phyloP scores from a whole-genome alignment of 2,797 vertebrate genomes.

The Sitta carolinensis region DNA sequence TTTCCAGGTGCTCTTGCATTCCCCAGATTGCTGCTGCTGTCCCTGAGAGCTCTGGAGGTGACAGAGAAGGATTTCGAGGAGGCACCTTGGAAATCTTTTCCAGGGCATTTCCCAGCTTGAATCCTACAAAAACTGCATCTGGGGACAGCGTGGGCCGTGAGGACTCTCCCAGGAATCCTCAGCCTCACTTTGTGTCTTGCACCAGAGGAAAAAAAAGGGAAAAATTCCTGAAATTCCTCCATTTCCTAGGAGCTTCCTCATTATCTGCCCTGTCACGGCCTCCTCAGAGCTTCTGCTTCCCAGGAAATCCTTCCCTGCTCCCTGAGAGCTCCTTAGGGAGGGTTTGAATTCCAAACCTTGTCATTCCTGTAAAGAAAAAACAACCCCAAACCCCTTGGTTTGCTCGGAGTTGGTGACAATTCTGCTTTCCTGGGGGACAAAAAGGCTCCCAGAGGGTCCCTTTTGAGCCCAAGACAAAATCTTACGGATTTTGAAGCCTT shows the following conservation, averaged over 20 bases:
- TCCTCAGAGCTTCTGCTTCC: neutral
- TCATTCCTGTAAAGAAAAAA: neutral
- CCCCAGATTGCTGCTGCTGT: neutral
- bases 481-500: neutral
- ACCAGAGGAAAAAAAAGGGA: neutral
- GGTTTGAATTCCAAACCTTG: neutral
- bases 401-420: neutral
- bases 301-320: neutral
- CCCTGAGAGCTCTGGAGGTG: neutral
- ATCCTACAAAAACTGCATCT: neutral
- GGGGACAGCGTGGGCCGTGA: fast-evolving
- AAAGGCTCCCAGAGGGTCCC: neutral
- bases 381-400: too few relatives aligned
- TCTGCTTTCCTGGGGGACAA: neutral
- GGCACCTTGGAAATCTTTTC: neutral
- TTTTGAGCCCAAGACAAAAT: neutral
- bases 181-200: neutral
- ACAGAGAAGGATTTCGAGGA: neutral
- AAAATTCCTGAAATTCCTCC: neutral
- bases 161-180: neutral
- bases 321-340: neutral
- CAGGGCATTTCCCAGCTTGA: neutral
- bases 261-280: neutral
- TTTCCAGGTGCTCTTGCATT: neutral
- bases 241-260: neutral